Evolutionary conservation across 1,140 invertebrate genomes (phyloP).

Genomic region (Drosophila sproati): DNA sequence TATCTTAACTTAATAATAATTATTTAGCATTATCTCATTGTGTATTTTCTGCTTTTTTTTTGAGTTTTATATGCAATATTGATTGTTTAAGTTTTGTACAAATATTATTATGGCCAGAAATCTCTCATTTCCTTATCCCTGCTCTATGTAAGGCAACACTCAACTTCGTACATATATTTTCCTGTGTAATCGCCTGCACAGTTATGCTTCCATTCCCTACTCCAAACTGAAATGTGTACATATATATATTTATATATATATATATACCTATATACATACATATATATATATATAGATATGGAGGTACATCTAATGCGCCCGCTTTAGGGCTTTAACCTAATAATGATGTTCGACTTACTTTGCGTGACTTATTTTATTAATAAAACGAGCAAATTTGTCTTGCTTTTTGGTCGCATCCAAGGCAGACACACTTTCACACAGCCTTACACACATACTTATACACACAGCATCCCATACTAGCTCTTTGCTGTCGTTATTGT

Average conservation of each 20-base stretch:
- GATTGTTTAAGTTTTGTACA: no score
- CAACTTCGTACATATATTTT: neutral
- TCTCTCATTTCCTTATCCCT: no score
- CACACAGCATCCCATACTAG: conserved; percentile 11
- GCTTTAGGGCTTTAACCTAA: conserved; percentile 83
- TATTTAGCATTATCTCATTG: no score
- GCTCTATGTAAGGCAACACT: no score
- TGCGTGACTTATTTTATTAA: conserved; percentile 83
- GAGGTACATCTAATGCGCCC: conserved; percentile 64
- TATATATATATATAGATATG: neutral
- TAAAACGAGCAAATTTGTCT: conserved; percentile 83
- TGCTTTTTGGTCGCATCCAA: conserved; percentile 74
- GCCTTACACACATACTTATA: neutral
- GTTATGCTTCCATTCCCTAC: neutral
- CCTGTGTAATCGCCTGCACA: conserved; percentile 25
- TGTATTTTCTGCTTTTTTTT: no score
- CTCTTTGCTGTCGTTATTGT: conserved; percentile 43
- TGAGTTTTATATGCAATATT: no score
- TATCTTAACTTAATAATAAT: no score
- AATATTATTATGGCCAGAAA: neutral
- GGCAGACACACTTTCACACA: conserved; percentile 1
- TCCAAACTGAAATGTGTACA: neutral
- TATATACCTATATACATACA: conserved; percentile 2
- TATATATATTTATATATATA: neutral
- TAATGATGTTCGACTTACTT: conserved; percentile 83